Conservation (phyloP, 30 jellyfish, hydroid and myxozoan species). For the Aurelia sp. region DNA sequence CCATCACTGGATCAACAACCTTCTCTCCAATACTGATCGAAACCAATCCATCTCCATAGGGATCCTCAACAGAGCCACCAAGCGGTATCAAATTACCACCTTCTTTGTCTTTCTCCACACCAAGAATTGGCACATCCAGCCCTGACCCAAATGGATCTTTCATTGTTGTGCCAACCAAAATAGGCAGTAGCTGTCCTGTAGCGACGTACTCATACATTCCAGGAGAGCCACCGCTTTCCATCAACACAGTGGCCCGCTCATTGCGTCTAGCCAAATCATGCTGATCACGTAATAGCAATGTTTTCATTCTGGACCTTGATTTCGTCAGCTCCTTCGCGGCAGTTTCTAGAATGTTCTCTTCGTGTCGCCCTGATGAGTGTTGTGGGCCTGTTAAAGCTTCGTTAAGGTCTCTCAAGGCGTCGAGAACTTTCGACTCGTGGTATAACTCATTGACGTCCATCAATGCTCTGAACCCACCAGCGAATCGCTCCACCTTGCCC, state of each 20-base stretch:
- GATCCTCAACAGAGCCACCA: slow-evolving; percentile 97
- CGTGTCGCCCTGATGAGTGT: slow-evolving; percentile 92
- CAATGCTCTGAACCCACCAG: slow-evolving; percentile 94
- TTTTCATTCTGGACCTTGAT: slow-evolving; percentile 81
- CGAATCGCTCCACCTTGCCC: slow-evolving; percentile 69
- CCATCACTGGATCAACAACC: slow-evolving; percentile 88
- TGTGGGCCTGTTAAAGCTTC: slow-evolving; percentile 85
- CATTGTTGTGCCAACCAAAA: slow-evolving; percentile 91
- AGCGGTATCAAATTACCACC: slow-evolving; percentile 88
- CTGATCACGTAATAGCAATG: slow-evolving; percentile 73
- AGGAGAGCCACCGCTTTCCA: slow-evolving; percentile 97
- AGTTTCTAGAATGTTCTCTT: slow-evolving; percentile 84
- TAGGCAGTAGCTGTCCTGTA: slow-evolving; percentile 95
- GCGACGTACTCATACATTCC: slow-evolving; percentile 93
- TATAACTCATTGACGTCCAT: slow-evolving; percentile 93
- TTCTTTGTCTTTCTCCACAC: slow-evolving; percentile 86
- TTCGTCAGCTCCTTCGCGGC: slow-evolving; percentile 74
- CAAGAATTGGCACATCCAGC: slow-evolving; percentile 92
- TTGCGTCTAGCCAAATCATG: slow-evolving; percentile 69
- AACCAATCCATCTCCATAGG: slow-evolving; percentile 91
- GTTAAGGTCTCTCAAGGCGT: slow-evolving; percentile 81
- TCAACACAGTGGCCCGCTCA: slow-evolving; percentile 70
- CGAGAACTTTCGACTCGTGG: slow-evolving; percentile 85
- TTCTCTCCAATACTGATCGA: slow-evolving; percentile 92
- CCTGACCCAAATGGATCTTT: slow-evolving; percentile 98